These are phyloP conservation scores for Camponotus vicinus DNA, from an alignment of 1,140 invertebrate species.

Conservation along the genomic window DNA sequence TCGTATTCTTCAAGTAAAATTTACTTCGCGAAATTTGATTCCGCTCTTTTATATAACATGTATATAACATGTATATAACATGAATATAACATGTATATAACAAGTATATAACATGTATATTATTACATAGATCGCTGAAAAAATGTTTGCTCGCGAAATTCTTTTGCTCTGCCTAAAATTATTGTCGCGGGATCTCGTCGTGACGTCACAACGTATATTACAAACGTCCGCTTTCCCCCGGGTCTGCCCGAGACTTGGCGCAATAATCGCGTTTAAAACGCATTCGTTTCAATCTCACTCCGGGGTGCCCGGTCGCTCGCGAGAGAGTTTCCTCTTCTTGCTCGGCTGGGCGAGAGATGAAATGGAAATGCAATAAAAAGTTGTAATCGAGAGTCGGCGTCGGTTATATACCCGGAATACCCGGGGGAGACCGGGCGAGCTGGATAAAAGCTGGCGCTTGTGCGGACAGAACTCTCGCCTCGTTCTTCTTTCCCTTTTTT, in stretches of 20 bases:
- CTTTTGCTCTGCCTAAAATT: not conserved
- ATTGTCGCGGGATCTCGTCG: conserved; percentile 31
- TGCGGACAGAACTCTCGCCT: conserved; percentile 20
- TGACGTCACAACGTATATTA: conserved; percentile 22
- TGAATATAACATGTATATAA: no score
- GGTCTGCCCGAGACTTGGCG: conserved; percentile 59
- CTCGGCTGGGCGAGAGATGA: conserved; percentile 69
- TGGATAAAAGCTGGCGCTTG: conserved; percentile 33
- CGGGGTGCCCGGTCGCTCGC: conserved; percentile 60
- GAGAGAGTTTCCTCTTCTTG: conserved; percentile 65
- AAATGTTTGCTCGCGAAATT: not conserved
- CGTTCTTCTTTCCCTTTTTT: not conserved
- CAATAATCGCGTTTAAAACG: conserved; percentile 81
- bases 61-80: no score
- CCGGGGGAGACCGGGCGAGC: conserved; percentile 3
- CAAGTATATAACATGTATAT: no score
- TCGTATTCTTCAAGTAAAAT: not conserved
- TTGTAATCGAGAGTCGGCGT: conserved; percentile 80
- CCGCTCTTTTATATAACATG: no score
- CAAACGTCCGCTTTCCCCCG: conserved; percentile 45
- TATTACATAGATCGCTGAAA: not conserved
- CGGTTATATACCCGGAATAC: conserved; percentile 32
- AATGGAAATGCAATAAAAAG: conserved; percentile 86
- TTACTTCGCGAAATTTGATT: not conserved
- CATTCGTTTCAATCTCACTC: conserved; percentile 81